A percentile compares a stretch with the other conserved stretches of the same genome.
Evolutionary conservation across 2,888 invertebrate species (phyloP).

Genomic region (Neoitamus cyanurus): DNA sequence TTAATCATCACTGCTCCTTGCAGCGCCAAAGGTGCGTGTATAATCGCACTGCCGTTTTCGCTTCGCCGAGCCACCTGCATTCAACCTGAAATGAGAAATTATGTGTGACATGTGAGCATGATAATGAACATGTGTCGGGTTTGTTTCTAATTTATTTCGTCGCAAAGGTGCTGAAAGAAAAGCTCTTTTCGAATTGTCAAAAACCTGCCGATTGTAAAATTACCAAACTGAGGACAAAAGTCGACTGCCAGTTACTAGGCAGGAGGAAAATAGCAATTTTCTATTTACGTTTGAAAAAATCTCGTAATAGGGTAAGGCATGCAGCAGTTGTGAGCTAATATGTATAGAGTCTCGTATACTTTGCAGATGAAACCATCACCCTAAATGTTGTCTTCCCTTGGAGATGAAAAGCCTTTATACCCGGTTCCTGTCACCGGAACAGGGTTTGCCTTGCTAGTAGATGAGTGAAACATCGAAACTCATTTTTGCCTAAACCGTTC

Average conservation of each 20-base stretch:
- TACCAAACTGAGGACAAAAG: background rate
- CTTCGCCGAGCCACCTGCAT: background rate
- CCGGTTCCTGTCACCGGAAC: no score
- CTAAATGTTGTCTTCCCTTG: no score
- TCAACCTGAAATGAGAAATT: conserved; percentile 43
- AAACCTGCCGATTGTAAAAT: background rate
- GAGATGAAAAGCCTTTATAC: no score
- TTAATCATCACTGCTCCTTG: conserved; percentile 28
- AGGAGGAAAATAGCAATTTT: background rate
- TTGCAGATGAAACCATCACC: no score
- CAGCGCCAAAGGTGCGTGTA: conserved; percentile 9
- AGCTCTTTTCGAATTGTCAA: background rate
- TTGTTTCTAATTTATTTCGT: conserved; percentile 32
- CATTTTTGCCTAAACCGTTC: no score
- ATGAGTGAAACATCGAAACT: no score
- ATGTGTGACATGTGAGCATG: conserved; percentile 33
- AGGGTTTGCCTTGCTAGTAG: no score
- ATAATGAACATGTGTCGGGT: conserved; percentile 43
- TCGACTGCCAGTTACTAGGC: background rate
- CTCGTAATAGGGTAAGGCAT: background rate
- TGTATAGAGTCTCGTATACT: no score
- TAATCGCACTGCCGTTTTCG: background rate
- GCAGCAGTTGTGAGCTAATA: background rate
- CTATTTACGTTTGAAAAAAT: background rate
- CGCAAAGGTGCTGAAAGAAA: background rate